These are phyloP conservation scores for Stichodactyla helianthus DNA, from an alignment of 64 coral and sea anemone species.

Conservation along the genomic window DNA sequence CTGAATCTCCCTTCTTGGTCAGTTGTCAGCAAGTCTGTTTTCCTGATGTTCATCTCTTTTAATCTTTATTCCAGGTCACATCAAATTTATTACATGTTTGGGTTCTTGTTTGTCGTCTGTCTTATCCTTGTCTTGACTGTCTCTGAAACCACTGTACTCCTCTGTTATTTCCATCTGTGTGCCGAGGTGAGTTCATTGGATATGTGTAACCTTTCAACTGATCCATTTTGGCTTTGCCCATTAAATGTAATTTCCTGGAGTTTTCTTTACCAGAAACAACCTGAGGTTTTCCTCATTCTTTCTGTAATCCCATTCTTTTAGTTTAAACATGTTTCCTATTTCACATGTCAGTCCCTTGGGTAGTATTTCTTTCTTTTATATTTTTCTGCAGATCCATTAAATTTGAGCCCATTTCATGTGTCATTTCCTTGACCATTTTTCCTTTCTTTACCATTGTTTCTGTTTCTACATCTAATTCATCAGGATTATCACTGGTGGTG, in stretches of 20 bases:
- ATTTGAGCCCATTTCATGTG: no score
- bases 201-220: neutral
- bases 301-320: no score
- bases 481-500: conserved; percentile 99
- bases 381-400: no score
- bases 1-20: no score
- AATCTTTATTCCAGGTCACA: conserved; percentile 69
- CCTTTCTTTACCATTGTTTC: no score
- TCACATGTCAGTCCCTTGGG: no score
- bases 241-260: no score
- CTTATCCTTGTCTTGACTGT: conserved; percentile 86
- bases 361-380: no score
- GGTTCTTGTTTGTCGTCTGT: conserved; percentile 93
- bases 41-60: neutral
- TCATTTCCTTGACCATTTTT: no score
- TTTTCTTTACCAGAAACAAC: no score
- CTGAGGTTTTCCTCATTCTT: no score
- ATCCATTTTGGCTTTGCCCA: neutral
- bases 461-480: neutral
- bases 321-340: neutral
- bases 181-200: conserved; percentile 67
- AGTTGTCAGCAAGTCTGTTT: no score
- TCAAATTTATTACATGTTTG: conserved; percentile 99
- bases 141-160: conserved; percentile 83
- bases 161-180: conserved; percentile 99